These are phyloP conservation scores for Cyclura pinguis DNA, from an alignment of 2,797 vertebrate species.

Conservation along the genomic window DNA sequence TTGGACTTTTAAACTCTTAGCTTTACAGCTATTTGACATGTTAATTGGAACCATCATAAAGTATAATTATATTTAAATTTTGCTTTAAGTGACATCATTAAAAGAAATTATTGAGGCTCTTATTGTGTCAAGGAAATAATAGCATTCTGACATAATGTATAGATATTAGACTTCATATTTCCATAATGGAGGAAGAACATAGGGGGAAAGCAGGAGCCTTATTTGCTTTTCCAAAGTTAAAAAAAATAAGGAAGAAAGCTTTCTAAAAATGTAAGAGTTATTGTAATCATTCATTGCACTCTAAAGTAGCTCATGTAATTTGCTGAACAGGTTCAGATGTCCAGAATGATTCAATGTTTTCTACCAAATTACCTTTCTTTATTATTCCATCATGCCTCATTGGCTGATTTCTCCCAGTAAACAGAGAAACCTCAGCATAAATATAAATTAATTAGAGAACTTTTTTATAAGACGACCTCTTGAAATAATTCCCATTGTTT, in stretches of 20 bases:
- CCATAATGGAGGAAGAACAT: background rate
- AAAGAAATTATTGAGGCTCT: slow-evolving; percentile 21
- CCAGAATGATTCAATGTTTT: background rate
- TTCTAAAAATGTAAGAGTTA: background rate
- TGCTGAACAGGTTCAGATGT: background rate
- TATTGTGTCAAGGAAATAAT: slow-evolving; percentile 20
- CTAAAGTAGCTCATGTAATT: background rate
- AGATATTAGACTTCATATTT: slow-evolving; percentile 5
- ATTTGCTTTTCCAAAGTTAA: slow-evolving; percentile 6
- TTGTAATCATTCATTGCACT: slow-evolving; percentile 3
- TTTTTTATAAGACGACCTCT: background rate
- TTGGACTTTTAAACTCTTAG: slow-evolving; percentile 54
- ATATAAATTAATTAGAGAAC: slow-evolving; percentile 9
- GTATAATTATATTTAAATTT: slow-evolving; percentile 54
- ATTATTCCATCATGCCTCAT: slow-evolving; percentile 4
- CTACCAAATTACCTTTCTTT: background rate
- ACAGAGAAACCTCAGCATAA: background rate
- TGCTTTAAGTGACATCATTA: slow-evolving; percentile 45
- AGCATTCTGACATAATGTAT: slow-evolving; percentile 24
- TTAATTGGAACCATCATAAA: slow-evolving; percentile 41
- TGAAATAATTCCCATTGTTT: background rate
- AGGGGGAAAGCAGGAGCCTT: background rate
- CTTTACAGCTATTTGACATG: slow-evolving; percentile 35
- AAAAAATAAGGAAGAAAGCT: background rate
- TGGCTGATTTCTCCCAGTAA: background rate